A percentile compares a stretch with the other conserved stretches of the same genome.
phyloP scores from a whole-genome alignment of 2,797 vertebrate species.

The Bradypodion pumilum region DNA sequence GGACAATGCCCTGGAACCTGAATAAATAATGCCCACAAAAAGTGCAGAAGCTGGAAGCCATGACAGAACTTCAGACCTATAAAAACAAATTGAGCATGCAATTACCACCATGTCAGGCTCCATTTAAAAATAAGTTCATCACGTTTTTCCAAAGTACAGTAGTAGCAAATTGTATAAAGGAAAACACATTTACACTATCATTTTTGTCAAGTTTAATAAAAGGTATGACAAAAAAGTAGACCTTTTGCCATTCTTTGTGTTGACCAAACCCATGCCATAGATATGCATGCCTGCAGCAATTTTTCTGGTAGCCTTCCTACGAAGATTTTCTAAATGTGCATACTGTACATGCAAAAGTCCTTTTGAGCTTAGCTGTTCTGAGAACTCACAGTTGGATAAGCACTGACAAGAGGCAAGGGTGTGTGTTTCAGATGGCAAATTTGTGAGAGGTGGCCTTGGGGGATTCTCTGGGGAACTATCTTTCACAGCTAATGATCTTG shows the following conservation, averaged over 20 bases:
- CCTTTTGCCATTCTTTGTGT: neutral
- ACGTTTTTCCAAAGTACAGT: neutral
- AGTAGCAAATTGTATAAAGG: neutral
- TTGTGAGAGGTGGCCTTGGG: no score
- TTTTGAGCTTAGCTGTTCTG: neutral
- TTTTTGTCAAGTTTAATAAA: neutral
- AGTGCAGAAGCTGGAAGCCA: conserved; percentile 91
- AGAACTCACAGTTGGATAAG: no score
- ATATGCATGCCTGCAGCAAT: neutral
- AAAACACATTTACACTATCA: neutral
- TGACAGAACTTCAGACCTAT: conserved; percentile 82
- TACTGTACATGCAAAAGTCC: neutral
- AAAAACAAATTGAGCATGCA: conserved; percentile 49
- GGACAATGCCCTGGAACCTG: conserved; percentile 91
- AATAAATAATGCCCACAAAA: conserved; percentile 95
- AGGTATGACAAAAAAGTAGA: neutral
- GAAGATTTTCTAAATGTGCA: neutral
- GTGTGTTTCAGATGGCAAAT: no score
- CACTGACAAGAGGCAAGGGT: no score
- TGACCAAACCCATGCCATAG: neutral
- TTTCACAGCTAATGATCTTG: no score
- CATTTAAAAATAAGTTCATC: neutral
- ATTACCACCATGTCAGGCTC: conserved; percentile 25
- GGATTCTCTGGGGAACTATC: no score
- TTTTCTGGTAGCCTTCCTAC: neutral